Evolutionary conservation across 1,140 invertebrate species (phyloP).

Genomic region (Hydropsyche tenuis): DNA sequence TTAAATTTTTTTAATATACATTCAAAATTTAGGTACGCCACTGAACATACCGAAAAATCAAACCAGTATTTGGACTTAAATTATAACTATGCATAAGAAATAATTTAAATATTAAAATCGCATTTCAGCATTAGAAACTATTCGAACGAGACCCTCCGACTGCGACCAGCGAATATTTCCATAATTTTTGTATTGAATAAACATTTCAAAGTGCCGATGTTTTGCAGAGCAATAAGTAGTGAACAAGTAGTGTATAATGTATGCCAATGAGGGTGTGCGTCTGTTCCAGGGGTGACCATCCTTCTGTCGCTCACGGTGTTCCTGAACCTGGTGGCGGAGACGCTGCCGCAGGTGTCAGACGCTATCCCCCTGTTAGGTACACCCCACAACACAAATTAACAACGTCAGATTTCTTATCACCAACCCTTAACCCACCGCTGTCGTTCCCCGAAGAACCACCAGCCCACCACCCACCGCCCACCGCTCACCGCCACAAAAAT

Average conservation of each 20-base stretch:
- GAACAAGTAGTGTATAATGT: conserved; percentile 31
- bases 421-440: conserved; percentile 52
- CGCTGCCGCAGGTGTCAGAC: conserved; percentile 93
- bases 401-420: conserved; percentile 30
- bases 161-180: too few relatives aligned
- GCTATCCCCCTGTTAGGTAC: conserved; percentile 94
- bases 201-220: too few relatives aligned
- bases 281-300: conserved; percentile 98
- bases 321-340: conserved; percentile 95
- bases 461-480: conserved; percentile 47
- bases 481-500: conserved; percentile 24
- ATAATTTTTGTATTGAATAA: too few relatives aligned
- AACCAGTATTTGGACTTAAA: too few relatives aligned
- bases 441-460: conserved; percentile 18
- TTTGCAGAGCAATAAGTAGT: too few relatives aligned
- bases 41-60: too few relatives aligned
- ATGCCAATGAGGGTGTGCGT: conserved; percentile 53
- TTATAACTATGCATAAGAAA: too few relatives aligned
- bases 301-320: conserved; percentile 99
- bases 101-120: too few relatives aligned
- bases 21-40: too few relatives aligned
- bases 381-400: conserved; percentile 52
- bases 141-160: too few relatives aligned
- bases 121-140: too few relatives aligned
- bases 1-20: too few relatives aligned